Evolutionary conservation across 2,888 invertebrate species (phyloP).

Genomic region (Fissipunctia ypsillon): DNA sequence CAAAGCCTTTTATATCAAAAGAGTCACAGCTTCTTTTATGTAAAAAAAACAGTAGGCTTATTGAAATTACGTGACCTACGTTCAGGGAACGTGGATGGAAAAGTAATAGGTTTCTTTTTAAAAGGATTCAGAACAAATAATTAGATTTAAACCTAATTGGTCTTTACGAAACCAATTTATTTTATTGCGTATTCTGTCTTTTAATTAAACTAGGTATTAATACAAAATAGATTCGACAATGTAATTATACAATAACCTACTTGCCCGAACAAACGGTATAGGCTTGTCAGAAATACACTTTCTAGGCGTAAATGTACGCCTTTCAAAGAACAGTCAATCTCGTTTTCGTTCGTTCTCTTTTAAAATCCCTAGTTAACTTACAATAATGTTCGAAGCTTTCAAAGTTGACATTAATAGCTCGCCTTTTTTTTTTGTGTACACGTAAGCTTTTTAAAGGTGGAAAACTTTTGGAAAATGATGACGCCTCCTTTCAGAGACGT

Average conservation of each 20-base stretch:
- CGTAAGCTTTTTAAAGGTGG: neutral
- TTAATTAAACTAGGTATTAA: neutral
- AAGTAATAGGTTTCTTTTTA: neutral
- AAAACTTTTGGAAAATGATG: conserved; percentile 1
- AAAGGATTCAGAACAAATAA: neutral
- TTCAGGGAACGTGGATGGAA: neutral
- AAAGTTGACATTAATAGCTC: neutral
- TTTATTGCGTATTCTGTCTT: neutral
- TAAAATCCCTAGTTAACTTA: neutral
- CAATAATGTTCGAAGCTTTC: neutral
- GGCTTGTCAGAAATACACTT: no score
- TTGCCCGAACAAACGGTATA: no score
- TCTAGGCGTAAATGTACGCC: neutral
- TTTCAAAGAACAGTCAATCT: conserved; percentile 1
- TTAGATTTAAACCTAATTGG: neutral
- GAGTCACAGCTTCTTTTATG: neutral
- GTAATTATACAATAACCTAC: neutral
- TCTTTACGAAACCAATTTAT: neutral
- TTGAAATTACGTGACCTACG: conserved; percentile 15
- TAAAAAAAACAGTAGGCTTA: neutral
- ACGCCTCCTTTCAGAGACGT: neutral
- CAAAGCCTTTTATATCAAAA: conserved; percentile 21
- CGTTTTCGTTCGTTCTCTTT: neutral
- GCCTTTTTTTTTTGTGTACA: neutral
- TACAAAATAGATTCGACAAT: neutral